Base-by-base conservation (phyloP, 2,888 invertebrate species). In the Parapristionchus giblindavisi region DNA sequence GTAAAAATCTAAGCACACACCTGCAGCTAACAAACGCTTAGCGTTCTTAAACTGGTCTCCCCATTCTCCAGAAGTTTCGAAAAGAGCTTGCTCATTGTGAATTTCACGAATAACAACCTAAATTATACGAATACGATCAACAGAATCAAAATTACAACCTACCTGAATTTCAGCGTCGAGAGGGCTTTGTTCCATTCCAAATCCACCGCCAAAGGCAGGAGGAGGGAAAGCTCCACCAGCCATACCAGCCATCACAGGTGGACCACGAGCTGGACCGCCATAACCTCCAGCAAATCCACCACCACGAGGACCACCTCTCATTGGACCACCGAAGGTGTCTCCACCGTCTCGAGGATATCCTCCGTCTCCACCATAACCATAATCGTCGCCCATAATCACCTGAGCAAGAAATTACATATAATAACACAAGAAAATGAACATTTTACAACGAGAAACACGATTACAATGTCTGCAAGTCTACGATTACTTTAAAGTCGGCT, bases 31-130 rank as follows among this genome's bases (percentile, higher is more conserved):
- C 32, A 87, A 77, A n/a, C 87, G 78, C 43, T 81, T 78, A 0
- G 86, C 86, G 61, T 87, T 87, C 51, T 85, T 81, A 74, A 85
- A 87, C 76, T 86, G 85, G 21, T 84, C 84, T 17, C 84, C 85
- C 58, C 80, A 85, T 27, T 85, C 85, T n/a, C 83, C 85, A 24
- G 80, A 68, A 32, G 78, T 61, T 6, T 87, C 86, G 38, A 87
- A 75, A 8, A 78, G 66, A n/a, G 74, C 77, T 54, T 87, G 66
- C 71, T 87, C 87, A 17, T 77, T 63, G 76, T 84, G 83, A 40
- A 87, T 87, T 73, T 87, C 87, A 29, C 85, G 75, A n/a, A 84
- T 72, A 17, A 87, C 87, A n/a, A 81, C 79, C 75, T 82, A 51
- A 34, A 80, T 71, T 17, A 29, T 36, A 27, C 1, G 27, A n/a